Conservation (phyloP, 1,140 invertebrate species). For the Drosophila lini region DNA sequence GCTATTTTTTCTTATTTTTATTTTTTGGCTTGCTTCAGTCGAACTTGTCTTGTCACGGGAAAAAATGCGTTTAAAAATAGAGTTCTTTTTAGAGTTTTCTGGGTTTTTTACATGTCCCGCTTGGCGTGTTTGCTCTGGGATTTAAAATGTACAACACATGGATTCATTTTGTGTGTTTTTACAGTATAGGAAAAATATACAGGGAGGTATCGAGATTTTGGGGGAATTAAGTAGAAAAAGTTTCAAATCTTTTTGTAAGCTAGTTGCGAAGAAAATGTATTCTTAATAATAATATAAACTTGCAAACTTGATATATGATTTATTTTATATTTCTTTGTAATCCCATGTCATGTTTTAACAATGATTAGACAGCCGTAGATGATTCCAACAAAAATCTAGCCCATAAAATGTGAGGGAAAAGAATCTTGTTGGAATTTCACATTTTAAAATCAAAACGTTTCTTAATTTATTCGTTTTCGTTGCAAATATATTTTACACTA, state of each 20-base stretch:
- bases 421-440: slow-evolving; percentile 14
- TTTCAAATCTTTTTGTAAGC: not conserved
- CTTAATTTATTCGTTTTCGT: slow-evolving; percentile 25
- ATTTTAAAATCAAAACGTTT: slow-evolving; percentile 9
- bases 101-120: slow-evolving; percentile 30
- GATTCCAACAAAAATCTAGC: slow-evolving; percentile 7
- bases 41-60: slow-evolving; percentile 75
- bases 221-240: not conserved
- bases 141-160: slow-evolving; percentile 17
- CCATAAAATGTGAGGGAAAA: slow-evolving; percentile 7
- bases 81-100: slow-evolving; percentile 53
- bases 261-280: not conserved
- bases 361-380: slow-evolving; percentile 10
- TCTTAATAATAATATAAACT: not conserved
- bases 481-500: slow-evolving; percentile 34
- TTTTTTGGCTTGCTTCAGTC: slow-evolving; percentile 25
- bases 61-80: slow-evolving; percentile 70
- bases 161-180: slow-evolving; percentile 30
- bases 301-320: slow-evolving; percentile 1
- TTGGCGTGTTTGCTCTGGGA: slow-evolving; percentile 16
- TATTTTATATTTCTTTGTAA: slow-evolving; percentile 5
- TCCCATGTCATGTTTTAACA: slow-evolving; percentile 25
- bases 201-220: not conserved
- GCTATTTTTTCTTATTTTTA: slow-evolving; percentile 9
- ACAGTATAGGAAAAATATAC: not conserved